A percentile compares a stretch with the other conserved stretches of the same genome.
phyloP scores from a whole-genome alignment of 2,888 invertebrate species.

The Limulus polyphemus region DNA sequence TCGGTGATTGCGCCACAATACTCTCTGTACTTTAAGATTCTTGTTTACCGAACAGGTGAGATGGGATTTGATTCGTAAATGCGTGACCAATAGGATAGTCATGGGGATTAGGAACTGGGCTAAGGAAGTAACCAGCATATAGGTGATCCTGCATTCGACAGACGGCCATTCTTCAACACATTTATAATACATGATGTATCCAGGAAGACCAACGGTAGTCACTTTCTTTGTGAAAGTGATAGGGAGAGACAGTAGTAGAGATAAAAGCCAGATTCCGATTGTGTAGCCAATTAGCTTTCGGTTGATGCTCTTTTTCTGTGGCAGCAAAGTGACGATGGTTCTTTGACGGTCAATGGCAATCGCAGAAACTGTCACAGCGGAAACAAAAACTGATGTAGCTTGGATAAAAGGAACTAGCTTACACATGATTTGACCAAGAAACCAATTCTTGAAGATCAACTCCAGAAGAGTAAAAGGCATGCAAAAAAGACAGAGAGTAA shows the following conservation, averaged over 20 bases:
- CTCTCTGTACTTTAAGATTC: slow-evolving; percentile 21
- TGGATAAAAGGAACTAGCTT: slow-evolving; percentile 47
- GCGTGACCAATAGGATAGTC: slow-evolving; percentile 10
- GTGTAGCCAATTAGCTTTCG: background rate
- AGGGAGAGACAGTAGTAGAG: slow-evolving; percentile 15
- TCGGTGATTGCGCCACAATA: slow-evolving; percentile 29
- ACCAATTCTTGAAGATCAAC: slow-evolving; percentile 42
- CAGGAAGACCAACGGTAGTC: slow-evolving; percentile 14
- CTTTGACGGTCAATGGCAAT: slow-evolving; percentile 41
- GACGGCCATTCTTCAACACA: slow-evolving; percentile 21
- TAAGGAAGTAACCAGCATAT: slow-evolving; percentile 12
- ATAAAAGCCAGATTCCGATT: slow-evolving; percentile 10
- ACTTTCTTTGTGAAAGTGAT: slow-evolving; percentile 12
- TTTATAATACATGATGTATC: slow-evolving; percentile 14
- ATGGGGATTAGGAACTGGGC: slow-evolving; percentile 19
- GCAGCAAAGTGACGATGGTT: slow-evolving; percentile 41
- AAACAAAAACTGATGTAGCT: slow-evolving; percentile 48
- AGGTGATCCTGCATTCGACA: slow-evolving; percentile 12
- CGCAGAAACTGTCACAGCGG: slow-evolving; percentile 48
- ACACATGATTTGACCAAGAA: slow-evolving; percentile 45
- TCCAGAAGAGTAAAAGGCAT: slow-evolving; percentile 47
- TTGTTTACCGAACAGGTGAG: slow-evolving; percentile 9
- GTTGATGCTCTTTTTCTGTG: slow-evolving; percentile 30
- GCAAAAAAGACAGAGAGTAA: slow-evolving; percentile 46
- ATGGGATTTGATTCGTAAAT: slow-evolving; percentile 16